These are phyloP conservation scores for Synergus japonicus DNA, from an alignment of 2,888 invertebrate species.

Conservation along the genomic window DNA sequence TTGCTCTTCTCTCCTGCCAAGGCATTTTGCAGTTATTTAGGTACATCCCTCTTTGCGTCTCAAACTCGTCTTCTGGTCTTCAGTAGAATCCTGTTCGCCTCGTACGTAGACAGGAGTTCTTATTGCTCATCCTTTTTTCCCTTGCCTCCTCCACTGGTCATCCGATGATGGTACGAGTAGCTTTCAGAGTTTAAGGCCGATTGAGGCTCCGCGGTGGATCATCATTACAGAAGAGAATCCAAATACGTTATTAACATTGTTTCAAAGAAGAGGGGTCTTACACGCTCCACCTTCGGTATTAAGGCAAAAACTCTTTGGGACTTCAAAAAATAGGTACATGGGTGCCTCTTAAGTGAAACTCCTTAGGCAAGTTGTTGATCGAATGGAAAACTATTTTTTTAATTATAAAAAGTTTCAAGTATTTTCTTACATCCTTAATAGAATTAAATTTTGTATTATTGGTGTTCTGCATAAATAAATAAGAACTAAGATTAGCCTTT, in stretches of 20 bases:
- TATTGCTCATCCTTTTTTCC: conserved; percentile 19
- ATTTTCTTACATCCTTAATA: no score
- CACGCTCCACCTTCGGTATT: not conserved
- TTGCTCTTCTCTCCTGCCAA: conserved; percentile 43
- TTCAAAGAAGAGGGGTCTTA: conserved; percentile 2
- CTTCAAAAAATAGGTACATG: no score
- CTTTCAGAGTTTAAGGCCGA: not conserved
- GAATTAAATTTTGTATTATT: no score
- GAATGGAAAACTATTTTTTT: no score
- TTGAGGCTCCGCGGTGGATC: not conserved
- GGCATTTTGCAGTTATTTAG: conserved; percentile 43
- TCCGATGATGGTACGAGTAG: not conserved
- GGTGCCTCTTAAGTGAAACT: no score
- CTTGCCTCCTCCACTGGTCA: conserved; percentile 7
- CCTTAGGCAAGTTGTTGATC: no score
- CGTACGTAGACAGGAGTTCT: conserved; percentile 34
- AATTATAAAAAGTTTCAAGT: no score
- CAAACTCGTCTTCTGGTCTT: conserved; percentile 23
- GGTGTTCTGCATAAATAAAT: no score
- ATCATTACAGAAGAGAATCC: no score
- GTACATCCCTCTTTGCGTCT: conserved; percentile 47
- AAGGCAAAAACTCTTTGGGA: no score
- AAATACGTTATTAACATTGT: conserved; percentile 3
- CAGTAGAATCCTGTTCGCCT: conserved; percentile 33
- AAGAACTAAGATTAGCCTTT: no score